Conservation (phyloP, 1,140 invertebrate species). For the Drosophila ercepeae region DNA sequence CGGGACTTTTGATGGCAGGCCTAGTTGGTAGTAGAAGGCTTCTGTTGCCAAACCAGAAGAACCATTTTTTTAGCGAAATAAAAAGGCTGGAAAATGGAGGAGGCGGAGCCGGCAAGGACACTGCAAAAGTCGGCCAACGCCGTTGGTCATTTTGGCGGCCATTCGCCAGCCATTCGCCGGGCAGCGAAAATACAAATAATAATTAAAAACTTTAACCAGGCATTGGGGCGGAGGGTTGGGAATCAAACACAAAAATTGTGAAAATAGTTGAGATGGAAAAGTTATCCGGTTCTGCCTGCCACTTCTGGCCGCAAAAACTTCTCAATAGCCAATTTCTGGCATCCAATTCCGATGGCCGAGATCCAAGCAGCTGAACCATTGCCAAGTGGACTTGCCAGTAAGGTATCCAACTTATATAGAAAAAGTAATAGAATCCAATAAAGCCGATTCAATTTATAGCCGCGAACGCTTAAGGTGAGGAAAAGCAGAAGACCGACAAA, state of each 20-base stretch:
- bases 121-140: constrained; percentile 25
- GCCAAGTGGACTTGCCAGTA: constrained; percentile 23
- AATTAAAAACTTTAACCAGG: constrained; percentile 28
- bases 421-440: constrained; percentile 40
- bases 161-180: constrained; percentile 23
- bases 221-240: neutral
- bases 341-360: constrained; percentile 5
- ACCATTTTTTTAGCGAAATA: no score
- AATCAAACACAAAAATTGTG: constrained; percentile 11
- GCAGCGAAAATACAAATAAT: constrained; percentile 30
- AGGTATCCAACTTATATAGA: constrained; percentile 8
- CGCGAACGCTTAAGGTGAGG: neutral
- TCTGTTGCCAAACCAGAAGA: constrained; percentile 23
- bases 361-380: constrained; percentile 20
- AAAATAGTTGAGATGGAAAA: constrained; percentile 26
- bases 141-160: constrained; percentile 37
- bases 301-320: constrained; percentile 32
- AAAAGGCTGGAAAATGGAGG: neutral
- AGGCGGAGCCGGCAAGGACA: constrained; percentile 15
- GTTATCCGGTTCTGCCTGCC: neutral
- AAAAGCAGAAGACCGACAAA: no score
- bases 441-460: constrained; percentile 27
- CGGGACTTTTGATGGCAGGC: constrained; percentile 35
- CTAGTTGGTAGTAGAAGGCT: constrained; percentile 11
- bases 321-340: constrained; percentile 25